These are phyloP conservation scores for Rhabdornis inornatus DNA, from an alignment of 2,113 vertebrate species.

Conservation along the genomic window DNA sequence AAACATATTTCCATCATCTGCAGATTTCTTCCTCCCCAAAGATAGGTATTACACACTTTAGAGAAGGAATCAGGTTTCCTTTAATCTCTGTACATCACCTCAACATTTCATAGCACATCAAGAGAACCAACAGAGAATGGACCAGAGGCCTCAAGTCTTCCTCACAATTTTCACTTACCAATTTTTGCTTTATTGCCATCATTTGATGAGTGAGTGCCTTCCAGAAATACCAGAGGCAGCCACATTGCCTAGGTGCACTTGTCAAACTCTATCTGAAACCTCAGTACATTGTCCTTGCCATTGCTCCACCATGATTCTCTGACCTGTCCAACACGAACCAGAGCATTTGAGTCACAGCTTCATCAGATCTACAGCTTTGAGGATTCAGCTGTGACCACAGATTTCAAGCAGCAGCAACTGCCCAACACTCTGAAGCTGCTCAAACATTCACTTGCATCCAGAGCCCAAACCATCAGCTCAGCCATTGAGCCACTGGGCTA, in stretches of 20 bases:
- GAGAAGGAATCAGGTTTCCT: background rate
- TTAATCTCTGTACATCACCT: background rate
- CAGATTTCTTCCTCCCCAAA: background rate
- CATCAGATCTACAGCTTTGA: background rate
- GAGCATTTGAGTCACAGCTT: background rate
- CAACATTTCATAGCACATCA: background rate
- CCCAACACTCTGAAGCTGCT: background rate
- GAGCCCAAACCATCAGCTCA: background rate
- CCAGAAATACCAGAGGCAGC: background rate
- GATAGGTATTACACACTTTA: background rate
- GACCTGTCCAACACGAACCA: background rate
- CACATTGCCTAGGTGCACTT: background rate
- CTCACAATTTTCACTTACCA: background rate
- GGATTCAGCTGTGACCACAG: background rate
- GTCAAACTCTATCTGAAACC: background rate
- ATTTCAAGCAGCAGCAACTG: background rate
- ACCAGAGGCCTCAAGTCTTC: background rate
- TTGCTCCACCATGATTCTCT: background rate
- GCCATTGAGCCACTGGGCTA: background rate
- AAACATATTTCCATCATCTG: background rate
- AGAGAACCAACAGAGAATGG: background rate
- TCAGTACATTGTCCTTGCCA: rapidly evolving
- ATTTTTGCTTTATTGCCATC: background rate
- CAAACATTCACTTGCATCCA: background rate
- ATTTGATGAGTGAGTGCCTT: background rate